Evolutionary conservation across 2,888 invertebrate species (phyloP).

Genomic region (Acanthopleura granulata): DNA sequence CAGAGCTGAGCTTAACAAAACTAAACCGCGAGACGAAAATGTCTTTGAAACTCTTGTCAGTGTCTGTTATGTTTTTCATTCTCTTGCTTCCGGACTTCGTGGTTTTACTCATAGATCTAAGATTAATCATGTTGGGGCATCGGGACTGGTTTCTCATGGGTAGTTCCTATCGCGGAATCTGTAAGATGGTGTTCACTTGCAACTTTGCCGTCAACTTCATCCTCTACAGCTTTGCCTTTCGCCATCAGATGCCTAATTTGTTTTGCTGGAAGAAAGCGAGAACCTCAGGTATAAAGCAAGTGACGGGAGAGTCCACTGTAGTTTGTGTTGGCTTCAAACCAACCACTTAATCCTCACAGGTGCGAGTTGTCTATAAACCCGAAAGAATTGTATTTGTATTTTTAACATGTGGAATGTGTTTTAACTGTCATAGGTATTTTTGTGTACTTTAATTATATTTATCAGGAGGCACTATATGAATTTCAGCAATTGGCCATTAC

Average conservation of each 20-base stretch:
- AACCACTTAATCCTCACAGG: too few relatives aligned
- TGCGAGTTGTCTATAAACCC: too few relatives aligned
- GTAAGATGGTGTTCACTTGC: conserved; percentile 5
- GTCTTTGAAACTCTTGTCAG: background rate
- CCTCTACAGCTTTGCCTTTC: conserved; percentile 5
- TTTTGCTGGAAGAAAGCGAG: too few relatives aligned
- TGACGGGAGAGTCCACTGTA: too few relatives aligned
- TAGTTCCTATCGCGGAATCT: background rate
- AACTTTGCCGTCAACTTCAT: conserved; percentile 9
- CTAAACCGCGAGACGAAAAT: background rate
- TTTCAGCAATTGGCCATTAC: too few relatives aligned
- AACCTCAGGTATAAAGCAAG: too few relatives aligned
- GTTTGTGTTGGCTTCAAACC: too few relatives aligned
- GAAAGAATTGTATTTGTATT: too few relatives aligned
- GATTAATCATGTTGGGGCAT: background rate
- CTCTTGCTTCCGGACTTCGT: conserved; percentile 2
- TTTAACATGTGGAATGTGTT: too few relatives aligned
- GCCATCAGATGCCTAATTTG: background rate
- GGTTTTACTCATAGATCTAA: background rate
- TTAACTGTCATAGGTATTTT: too few relatives aligned
- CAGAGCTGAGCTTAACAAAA: background rate
- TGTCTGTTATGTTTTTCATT: background rate
- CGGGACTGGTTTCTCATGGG: background rate
- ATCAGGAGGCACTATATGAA: too few relatives aligned
- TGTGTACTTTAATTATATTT: too few relatives aligned